These are phyloP conservation scores for Leptosomus discolor DNA, from an alignment of 2,113 vertebrate species.

Conservation along the genomic window DNA sequence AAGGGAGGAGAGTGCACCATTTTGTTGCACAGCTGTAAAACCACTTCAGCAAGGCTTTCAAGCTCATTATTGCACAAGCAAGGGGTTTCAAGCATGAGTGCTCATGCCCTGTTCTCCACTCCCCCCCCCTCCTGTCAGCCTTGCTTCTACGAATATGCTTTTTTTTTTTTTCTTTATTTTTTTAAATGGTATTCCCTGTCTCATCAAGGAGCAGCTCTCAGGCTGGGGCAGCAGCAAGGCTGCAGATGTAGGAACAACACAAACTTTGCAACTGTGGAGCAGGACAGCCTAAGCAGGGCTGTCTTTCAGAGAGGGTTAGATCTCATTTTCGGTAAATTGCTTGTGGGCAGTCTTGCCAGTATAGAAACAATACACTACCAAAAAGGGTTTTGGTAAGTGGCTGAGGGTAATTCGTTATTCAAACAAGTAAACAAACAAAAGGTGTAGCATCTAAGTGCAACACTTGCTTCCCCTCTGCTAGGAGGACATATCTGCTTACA, in stretches of 20 bases:
- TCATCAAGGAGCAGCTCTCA: background rate
- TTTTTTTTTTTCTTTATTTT: background rate
- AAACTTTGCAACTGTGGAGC: background rate
- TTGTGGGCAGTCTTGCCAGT: background rate
- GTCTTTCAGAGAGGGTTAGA: background rate
- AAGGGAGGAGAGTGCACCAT: conserved; percentile 68
- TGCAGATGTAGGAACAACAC: background rate
- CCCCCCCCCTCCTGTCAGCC: background rate
- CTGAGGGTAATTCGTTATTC: background rate
- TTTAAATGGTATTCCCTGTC: background rate
- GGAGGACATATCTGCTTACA: background rate
- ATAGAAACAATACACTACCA: background rate
- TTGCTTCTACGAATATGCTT: conserved; percentile 35
- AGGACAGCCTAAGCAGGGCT: background rate
- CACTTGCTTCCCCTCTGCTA: background rate
- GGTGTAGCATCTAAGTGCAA: background rate
- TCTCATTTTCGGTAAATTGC: background rate
- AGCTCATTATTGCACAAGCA: conserved; percentile 69
- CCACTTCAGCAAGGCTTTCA: conserved; percentile 69
- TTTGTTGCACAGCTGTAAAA: conserved; percentile 71
- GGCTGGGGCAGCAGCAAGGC: background rate
- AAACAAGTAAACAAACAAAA: background rate
- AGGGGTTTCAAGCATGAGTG: conserved; percentile 69
- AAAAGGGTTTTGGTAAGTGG: background rate
- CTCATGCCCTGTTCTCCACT: conserved; percentile 47